phyloP scores from a whole-genome alignment of 1,140 invertebrate species.

The Trissolcus basalis region DNA sequence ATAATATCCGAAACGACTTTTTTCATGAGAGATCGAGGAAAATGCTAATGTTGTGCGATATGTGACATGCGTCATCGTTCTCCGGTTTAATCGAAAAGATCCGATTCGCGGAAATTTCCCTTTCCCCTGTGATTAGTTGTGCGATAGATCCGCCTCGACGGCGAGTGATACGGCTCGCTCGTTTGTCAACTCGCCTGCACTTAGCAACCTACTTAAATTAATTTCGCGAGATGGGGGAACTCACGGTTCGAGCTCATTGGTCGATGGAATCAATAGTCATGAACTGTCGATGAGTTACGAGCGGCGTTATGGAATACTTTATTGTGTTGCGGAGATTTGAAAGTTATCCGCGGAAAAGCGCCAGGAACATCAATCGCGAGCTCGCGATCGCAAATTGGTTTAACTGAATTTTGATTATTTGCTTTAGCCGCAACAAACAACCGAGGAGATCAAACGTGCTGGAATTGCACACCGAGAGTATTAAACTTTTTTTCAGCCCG shows the following conservation, averaged over 20 bases:
- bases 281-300: slow-evolving; percentile 20
- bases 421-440: too few relatives aligned
- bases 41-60: slow-evolving; percentile 29
- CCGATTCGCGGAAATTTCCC: slow-evolving; percentile 58
- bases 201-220: slow-evolving; percentile 59
- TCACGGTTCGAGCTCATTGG: slow-evolving; percentile 40
- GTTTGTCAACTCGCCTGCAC: slow-evolving; percentile 59
- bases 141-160: slow-evolving; percentile 58
- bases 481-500: too few relatives aligned
- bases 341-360: too few relatives aligned
- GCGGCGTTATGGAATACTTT: too few relatives aligned
- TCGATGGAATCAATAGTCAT: slow-evolving; percentile 46
- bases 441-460: too few relatives aligned
- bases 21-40: neutral
- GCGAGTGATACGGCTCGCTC: slow-evolving; percentile 48
- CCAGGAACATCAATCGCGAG: too few relatives aligned
- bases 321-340: too few relatives aligned
- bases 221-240: slow-evolving; percentile 56
- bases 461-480: too few relatives aligned
- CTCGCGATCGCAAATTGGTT: too few relatives aligned
- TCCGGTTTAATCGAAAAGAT: slow-evolving; percentile 43
- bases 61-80: slow-evolving; percentile 22
- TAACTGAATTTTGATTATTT: too few relatives aligned
- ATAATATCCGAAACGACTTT: too few relatives aligned
- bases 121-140: slow-evolving; percentile 52